phyloP scores from a whole-genome alignment of 2,888 invertebrate genomes.

The Cantharis nigra region DNA sequence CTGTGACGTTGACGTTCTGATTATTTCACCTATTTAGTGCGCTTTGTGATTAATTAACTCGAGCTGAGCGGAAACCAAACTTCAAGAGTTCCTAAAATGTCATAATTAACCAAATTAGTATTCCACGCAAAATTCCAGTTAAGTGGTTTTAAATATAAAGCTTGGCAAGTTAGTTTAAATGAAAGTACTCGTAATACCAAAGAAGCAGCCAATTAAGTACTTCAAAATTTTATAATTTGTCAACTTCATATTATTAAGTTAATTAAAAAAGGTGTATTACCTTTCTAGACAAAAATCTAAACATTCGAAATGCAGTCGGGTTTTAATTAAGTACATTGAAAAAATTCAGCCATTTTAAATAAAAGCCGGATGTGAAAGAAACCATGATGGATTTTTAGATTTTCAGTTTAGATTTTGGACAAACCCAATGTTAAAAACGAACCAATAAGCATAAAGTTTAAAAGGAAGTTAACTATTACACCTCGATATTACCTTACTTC shows the following conservation, averaged over 20 bases:
- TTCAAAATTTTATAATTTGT: slow-evolving; percentile 17
- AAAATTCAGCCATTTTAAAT: slow-evolving; percentile 41
- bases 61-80: slow-evolving; percentile 9
- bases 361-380: slow-evolving; percentile 42
- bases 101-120: slow-evolving; percentile 28
- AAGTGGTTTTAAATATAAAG: slow-evolving; percentile 30
- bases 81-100: slow-evolving; percentile 20
- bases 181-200: slow-evolving; percentile 11
- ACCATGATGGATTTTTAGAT: slow-evolving; percentile 44
- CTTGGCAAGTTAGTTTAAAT: slow-evolving; percentile 13
- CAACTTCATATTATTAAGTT: not conserved
- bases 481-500: slow-evolving; percentile 37
- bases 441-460: slow-evolving; percentile 39
- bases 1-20: slow-evolving; percentile 24
- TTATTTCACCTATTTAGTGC: slow-evolving; percentile 18
- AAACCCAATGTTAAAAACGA: slow-evolving; percentile 35
- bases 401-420: slow-evolving; percentile 40
- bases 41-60: slow-evolving; percentile 17
- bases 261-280: not conserved
- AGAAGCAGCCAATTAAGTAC: slow-evolving; percentile 23
- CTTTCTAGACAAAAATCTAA: not conserved
- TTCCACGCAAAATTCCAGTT: slow-evolving; percentile 25
- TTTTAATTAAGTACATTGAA: slow-evolving; percentile 4
- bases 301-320: not conserved
- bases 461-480: slow-evolving; percentile 41